Base-by-base conservation (phyloP, 1,140 invertebrate species). In the Calephelis nemesis region DNA sequence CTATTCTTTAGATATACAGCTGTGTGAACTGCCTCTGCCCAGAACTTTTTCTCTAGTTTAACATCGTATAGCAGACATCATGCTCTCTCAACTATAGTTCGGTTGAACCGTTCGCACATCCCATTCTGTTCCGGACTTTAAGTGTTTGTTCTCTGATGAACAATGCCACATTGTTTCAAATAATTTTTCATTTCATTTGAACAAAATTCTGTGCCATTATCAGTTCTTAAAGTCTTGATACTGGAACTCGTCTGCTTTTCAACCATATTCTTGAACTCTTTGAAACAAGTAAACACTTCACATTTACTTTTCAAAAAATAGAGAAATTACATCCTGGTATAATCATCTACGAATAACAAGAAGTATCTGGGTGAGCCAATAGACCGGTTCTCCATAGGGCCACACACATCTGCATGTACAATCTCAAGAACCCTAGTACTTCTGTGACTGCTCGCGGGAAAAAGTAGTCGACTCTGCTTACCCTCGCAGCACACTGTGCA, bases 221-320 rank as follows among this genome's bases (percentile, higher is more conserved):
- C 30, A 30, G 30, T 58, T 73, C 47, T 40, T 77, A 77, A 39
- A 90, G 72, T 49, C 67, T 70, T 30, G 4, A 47, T 64, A 47
- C 50, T 77, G 47, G 47, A 89, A 75, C 7, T 77, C 65, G 72
- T 79, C 68, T 90, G 80, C 30, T 79, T 87, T 73, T 90, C 79
- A 9, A 76, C 74, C 49, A 82, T 68, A 19, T 66, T 72, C 15
- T 79, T 79, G 60, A 87, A 89, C 58, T 83, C 65, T 74, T 76
- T 81, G 62, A 87, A 80, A 65, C 52, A 73, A 42, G 63, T 70
- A 8, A 75, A 63, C 6, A 65, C 62, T 60, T 70, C 62, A 72
- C 52, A 68, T 39, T 70, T 70, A 52, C 60, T 13, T 68, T 69
- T 71, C 82, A 91, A 70, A 62, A 62, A 1, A 62, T 62, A 12